A percentile compares a stretch with the other conserved stretches of the same genome.
phyloP scores from a whole-genome alignment of 64 coral and sea anemone species.

The Cladopsammia gracilis region DNA sequence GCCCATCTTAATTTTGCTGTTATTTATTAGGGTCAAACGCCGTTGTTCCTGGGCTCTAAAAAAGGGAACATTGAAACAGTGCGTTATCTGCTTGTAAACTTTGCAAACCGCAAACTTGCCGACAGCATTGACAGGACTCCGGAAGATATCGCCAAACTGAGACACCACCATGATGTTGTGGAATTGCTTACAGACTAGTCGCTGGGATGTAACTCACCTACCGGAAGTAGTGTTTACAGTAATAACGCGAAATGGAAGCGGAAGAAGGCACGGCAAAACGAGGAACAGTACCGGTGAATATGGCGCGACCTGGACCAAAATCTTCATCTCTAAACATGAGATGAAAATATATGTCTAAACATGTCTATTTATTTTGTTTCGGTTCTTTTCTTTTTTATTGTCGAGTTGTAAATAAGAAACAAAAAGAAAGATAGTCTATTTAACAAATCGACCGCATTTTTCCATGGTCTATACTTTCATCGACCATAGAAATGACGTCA shows the following conservation, averaged over 20 bases:
- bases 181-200: constrained; percentile 93
- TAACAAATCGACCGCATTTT: too few species aligned
- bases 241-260: constrained; percentile 78
- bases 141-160: constrained; percentile 87
- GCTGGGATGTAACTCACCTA: constrained; percentile 88
- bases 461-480: too few species aligned
- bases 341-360: too few species aligned
- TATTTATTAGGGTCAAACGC: constrained; percentile 85
- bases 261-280: constrained; percentile 68
- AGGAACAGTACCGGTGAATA: constrained; percentile 61
- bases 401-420: too few species aligned
- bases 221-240: constrained; percentile 22
- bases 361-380: too few species aligned
- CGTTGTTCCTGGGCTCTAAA: constrained; percentile 89
- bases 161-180: constrained; percentile 89
- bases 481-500: too few species aligned
- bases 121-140: constrained; percentile 97
- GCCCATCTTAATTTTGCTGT: not conserved
- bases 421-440: too few species aligned
- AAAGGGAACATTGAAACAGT: constrained; percentile 87
- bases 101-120: constrained; percentile 92
- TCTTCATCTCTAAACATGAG: too few species aligned
- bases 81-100: constrained; percentile 72
- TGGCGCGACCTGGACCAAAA: too few species aligned
- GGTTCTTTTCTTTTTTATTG: too few species aligned